A percentile compares a stretch with the other conserved stretches of the same genome.
Evolutionary conservation across 30 jellyfish, hydroid and myxozoan genomes (phyloP).

Genomic region (Aurelia coerulea): DNA sequence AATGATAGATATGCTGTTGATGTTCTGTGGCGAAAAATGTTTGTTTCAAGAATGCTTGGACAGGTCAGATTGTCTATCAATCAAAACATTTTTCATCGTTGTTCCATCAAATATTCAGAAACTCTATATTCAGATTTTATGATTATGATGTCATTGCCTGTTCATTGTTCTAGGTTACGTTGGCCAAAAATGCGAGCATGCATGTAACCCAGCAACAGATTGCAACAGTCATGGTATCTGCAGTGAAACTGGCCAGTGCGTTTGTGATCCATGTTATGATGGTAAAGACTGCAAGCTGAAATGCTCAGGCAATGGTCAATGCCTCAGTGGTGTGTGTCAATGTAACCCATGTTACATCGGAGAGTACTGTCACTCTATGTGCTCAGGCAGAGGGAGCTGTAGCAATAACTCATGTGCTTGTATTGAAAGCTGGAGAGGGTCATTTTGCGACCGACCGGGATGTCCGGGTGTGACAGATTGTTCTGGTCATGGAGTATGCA

Average conservation of each 20-base stretch:
- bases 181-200: slow-evolving; percentile 66
- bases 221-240: slow-evolving; percentile 69
- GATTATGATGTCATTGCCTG: no score
- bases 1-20: no score
- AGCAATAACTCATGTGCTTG: slow-evolving; percentile 44
- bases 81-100: no score
- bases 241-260: slow-evolving; percentile 64
- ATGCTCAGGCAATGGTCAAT: slow-evolving; percentile 64
- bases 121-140: no score
- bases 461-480: slow-evolving; percentile 75
- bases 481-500: slow-evolving; percentile 69
- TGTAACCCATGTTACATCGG: slow-evolving; percentile 57
- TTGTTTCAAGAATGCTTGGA: no score
- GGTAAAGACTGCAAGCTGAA: slow-evolving; percentile 54
- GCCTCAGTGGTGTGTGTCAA: slow-evolving; percentile 52
- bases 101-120: no score
- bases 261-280: slow-evolving; percentile 61
- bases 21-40: no score
- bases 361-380: slow-evolving; percentile 53
- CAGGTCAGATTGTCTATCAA: no score
- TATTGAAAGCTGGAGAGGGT: slow-evolving; percentile 61
- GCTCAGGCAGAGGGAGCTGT: slow-evolving; percentile 64
- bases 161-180: slow-evolving; percentile 39
- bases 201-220: slow-evolving; percentile 36
- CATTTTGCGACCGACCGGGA: slow-evolving; percentile 59